Base-by-base conservation (phyloP, 2,888 invertebrate species). In the Cacoxenus indagator region DNA sequence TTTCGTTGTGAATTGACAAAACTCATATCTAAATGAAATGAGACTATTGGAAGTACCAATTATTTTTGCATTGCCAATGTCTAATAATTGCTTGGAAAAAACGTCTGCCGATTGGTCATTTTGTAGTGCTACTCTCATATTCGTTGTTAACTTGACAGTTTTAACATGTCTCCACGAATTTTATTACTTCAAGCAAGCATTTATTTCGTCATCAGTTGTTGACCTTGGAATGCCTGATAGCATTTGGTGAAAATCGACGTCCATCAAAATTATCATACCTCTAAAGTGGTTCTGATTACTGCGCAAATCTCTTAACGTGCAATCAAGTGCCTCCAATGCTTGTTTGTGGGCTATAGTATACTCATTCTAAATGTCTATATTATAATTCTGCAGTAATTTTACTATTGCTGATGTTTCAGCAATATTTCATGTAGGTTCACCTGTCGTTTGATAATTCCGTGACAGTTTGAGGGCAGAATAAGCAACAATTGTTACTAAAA, bases 41-140 rank as follows among this genome's bases (percentile, higher is more conserved):
- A 68, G 71, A 70, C 75, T 67, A 29, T 67, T 76, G 29, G 64
- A 55, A 37, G 68, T 61, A 64, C 76, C 72, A 51, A 76, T 66
- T n/a, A 80, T 65, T 73, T 72, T 68, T 22, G 78, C 74, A 74
- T 81, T 74, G n/a, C 73, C 77, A 65, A 71, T n/a, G 65, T 5
- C 61, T 26, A 71, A 29, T 31, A 73, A 54, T 69, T 72, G 70
- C 31, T 70, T 71, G 9, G 69, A 62, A 65, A 71, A 71, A 17
- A 26, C 37, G 51, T 61, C 51, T 45, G 69, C 71, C 22, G 48
- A 62, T 68, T 1, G 3, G 66, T 76, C 70, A 37, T 70, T 71
- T 71, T 67, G 70, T 43, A 70, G 43, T 51, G 54, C 24, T 31
- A 74, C 72, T 26, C n/a, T n/a, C n/a, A n/a, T n/a, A n/a, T n/a